Evolutionary conservation across 2,888 invertebrate species (phyloP).

Genomic region (Furcula furcula): DNA sequence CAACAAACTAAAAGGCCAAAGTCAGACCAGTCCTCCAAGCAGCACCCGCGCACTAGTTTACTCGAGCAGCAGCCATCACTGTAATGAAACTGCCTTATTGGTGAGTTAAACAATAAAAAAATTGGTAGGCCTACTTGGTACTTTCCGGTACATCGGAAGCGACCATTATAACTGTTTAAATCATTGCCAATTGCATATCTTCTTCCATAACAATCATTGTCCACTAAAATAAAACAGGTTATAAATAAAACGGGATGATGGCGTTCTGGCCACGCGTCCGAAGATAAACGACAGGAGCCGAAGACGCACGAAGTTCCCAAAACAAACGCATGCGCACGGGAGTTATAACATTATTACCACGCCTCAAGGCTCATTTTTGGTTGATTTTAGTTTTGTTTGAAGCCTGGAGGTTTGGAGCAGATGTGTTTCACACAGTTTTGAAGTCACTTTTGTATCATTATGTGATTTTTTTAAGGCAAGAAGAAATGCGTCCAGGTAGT

Average conservation of each 20-base stretch:
- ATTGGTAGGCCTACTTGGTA: too few relatives aligned
- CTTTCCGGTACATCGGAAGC: slow-evolving; percentile 46
- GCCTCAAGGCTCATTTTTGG: slow-evolving; percentile 20
- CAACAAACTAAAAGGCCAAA: too few relatives aligned
- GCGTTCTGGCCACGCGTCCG: slow-evolving; percentile 60
- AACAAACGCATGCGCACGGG: slow-evolving; percentile 21
- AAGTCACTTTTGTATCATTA: slow-evolving; percentile 69
- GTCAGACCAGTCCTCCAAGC: too few relatives aligned
- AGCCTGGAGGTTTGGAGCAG: slow-evolving; percentile 53
- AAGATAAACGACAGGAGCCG: slow-evolving; percentile 48
- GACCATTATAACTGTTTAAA: slow-evolving; percentile 46
- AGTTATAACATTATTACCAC: slow-evolving; percentile 3
- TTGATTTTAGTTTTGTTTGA: slow-evolving; percentile 15
- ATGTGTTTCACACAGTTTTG: slow-evolving; percentile 71
- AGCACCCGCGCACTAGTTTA: too few relatives aligned
- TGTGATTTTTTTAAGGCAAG: slow-evolving; percentile 70
- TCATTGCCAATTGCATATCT: slow-evolving; percentile 40
- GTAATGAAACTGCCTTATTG: too few relatives aligned
- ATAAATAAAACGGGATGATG: slow-evolving; percentile 43
- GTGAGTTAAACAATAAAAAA: too few relatives aligned
- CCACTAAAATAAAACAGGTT: slow-evolving; percentile 42
- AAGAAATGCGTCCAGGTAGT: slow-evolving; percentile 60
- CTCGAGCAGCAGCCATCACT: too few relatives aligned
- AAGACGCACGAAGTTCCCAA: slow-evolving; percentile 53
- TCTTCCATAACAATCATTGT: slow-evolving; percentile 47